Percentiles rank a stretch among this genome's conserved stretches.
Conservation (phyloP, 2,888 invertebrate species). For the Campoplex capitator region DNA sequence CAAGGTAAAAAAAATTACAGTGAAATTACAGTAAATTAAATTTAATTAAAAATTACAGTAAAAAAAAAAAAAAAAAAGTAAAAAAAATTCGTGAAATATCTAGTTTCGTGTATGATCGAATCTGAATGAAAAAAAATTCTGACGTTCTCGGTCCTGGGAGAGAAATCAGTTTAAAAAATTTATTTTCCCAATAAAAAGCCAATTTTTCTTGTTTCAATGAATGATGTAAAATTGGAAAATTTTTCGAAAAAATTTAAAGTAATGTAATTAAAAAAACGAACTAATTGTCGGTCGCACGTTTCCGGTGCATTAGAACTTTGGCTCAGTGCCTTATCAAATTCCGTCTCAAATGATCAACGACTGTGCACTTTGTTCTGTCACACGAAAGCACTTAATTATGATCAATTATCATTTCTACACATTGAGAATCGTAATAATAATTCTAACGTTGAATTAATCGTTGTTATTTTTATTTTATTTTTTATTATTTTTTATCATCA, state of each 20-base stretch:
- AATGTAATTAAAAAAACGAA: neutral
- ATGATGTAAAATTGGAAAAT: neutral
- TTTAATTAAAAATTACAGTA: too few species aligned
- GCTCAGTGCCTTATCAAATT: constrained; percentile 54
- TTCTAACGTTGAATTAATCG: neutral
- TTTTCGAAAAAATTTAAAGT: neutral
- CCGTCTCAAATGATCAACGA: neutral
- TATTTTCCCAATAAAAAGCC: too few species aligned
- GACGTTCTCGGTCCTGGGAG: too few species aligned
- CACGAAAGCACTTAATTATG: constrained; percentile 37
- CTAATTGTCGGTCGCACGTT: constrained; percentile 1
- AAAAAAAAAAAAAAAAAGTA: too few species aligned
- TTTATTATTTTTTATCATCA: neutral
- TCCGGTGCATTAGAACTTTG: constrained; percentile 39
- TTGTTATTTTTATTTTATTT: neutral
- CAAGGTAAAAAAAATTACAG: constrained; percentile 88
- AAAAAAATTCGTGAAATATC: too few species aligned
- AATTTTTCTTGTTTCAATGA: too few species aligned
- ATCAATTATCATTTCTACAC: constrained; percentile 22
- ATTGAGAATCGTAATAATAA: neutral
- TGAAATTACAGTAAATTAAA: too few species aligned
- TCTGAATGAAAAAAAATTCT: too few species aligned
- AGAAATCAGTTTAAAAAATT: too few species aligned
- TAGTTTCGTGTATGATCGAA: too few species aligned
- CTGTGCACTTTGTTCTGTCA: constrained; percentile 41